Evolutionary conservation across 2,797 vertebrate genomes (phyloP), one percentile per base, ranked within the genome.

Genomic region (Hylomyscus alleni): DNA sequence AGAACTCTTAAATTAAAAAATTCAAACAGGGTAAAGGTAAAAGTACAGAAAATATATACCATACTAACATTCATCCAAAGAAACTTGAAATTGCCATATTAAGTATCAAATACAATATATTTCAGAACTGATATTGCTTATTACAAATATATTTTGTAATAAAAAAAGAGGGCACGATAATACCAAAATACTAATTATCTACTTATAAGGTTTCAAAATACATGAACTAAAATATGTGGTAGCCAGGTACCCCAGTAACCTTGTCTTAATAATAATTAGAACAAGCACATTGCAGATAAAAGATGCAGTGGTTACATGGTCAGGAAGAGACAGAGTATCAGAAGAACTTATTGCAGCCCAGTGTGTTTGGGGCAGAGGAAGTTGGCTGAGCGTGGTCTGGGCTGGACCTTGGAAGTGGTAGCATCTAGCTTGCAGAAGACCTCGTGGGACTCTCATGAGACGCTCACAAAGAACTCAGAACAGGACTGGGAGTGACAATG

Each of bases 71-170:
- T 58, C 76, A 89, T 81, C 58, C 77, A 94, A 87, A 92, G 72
- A 94, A 94, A 86, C n/a, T 37, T 50, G 10, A 93, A 78, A 19
- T 75, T 24, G 31, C 15, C 88, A 19, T 92, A 73, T 76, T 92
- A 84, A 54, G 58, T 89, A 54, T 69, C 31, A 93, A 92, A 90
- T 65, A 91, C 85, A 95, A 85, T 96, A 34, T 65, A 69, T 40
- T 78, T 96, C 29, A 88, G 54, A 89, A 78, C 20, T 83, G 76
- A 34, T 85, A 50, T 89, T 91, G 62, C 3, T 26, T 24, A 19
- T 77, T 65, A 76, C 54, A 95, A 94, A 44, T 72, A 84, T 75
- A 90, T 90, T 89, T 72, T 24, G 72, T 77, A 81, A 82, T 81
- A 13, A 77, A 81, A 95, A 95, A 83, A 83, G 58, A 92, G n/a